Percentiles rank a stretch among this genome's conserved stretches.
Evolutionary conservation across 2,113 vertebrate species (phyloP).

Genomic region (Syngnathoides biaculeatus): DNA sequence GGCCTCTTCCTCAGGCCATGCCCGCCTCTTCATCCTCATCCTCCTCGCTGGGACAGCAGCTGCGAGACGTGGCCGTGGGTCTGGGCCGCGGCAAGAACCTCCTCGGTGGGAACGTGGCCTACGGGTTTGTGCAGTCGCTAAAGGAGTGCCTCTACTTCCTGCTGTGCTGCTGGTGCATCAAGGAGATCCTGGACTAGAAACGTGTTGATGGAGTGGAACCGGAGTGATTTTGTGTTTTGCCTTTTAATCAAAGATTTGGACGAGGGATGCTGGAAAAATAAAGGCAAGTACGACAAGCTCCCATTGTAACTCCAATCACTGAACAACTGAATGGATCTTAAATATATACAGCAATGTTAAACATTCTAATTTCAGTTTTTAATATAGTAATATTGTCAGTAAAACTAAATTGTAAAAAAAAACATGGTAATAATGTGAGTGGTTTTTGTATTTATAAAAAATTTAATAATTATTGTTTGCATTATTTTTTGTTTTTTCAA

Average conservation of each 20-base stretch:
- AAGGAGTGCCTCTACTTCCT: constrained; percentile 81
- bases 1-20: constrained; percentile 55
- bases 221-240: constrained; percentile 20
- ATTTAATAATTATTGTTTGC: no score
- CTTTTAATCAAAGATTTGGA: constrained; percentile 14
- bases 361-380: no score
- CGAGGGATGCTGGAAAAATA: constrained; percentile 12
- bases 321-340: neutral
- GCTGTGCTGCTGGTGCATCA: constrained; percentile 92
- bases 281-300: constrained; percentile 38
- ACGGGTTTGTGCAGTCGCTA: constrained; percentile 70
- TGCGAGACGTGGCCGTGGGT: constrained; percentile 55
- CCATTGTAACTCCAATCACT: neutral
- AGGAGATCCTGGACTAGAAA: constrained; percentile 83
- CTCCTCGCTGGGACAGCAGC: constrained; percentile 51
- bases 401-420: no score
- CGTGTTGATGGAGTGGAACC: constrained; percentile 13
- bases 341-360: neutral
- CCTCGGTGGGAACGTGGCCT: constrained; percentile 66
- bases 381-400: no score
- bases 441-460: no score
- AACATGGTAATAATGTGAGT: no score
- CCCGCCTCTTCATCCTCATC: constrained; percentile 24
- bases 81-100: constrained; percentile 55
- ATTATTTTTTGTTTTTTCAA: no score